Evolutionary conservation across 2,113 vertebrate species (phyloP).

Genomic region (Actenoides hombroni): DNA sequence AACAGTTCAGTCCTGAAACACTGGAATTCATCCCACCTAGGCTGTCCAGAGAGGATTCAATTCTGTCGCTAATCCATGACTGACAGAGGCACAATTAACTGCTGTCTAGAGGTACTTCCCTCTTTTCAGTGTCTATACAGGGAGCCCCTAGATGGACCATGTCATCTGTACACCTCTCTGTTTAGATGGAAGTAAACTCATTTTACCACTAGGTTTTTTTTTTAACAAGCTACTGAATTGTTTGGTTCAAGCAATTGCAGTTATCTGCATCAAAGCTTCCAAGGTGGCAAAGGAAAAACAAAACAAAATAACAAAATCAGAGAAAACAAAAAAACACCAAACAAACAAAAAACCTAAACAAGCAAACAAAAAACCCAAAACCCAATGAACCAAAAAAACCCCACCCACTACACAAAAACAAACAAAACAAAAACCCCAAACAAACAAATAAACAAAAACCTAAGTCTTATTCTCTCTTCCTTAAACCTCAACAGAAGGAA

Average conservation of each 20-base stretch:
- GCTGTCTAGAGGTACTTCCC: neutral
- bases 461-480: neutral
- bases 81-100: neutral
- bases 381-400: neutral
- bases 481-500: neutral
- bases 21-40: neutral
- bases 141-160: neutral
- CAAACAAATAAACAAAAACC: neutral
- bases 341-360: neutral
- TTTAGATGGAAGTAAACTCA: neutral
- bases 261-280: neutral
- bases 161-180: neutral
- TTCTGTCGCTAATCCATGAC: neutral
- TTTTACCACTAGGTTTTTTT: neutral
- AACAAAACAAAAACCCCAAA: too few species aligned
- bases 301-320: too few species aligned
- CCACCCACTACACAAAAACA: too few species aligned
- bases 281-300: neutral
- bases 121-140: neutral
- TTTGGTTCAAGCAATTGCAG: neutral
- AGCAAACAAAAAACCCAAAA: neutral
- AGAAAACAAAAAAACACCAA: too few species aligned
- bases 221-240: neutral
- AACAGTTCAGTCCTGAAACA: neutral
- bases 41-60: neutral